These are phyloP conservation scores for Alcedo atthis DNA, from an alignment of 2,797 vertebrate genomes.

Conservation along the genomic window DNA sequence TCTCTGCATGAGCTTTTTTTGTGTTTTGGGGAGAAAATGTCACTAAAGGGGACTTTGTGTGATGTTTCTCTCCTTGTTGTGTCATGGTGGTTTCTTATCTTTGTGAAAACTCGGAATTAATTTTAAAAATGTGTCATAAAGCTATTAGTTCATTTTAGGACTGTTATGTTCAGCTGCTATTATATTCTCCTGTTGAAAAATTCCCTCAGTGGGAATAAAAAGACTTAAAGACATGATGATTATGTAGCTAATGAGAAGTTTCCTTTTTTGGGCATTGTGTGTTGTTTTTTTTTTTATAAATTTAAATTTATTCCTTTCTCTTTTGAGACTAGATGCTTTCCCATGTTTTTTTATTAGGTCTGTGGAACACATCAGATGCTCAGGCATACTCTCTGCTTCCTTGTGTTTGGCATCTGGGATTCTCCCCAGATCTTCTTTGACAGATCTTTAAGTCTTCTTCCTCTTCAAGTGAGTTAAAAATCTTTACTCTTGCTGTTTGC, in stretches of 20 bases:
- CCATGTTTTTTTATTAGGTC: constrained; percentile 40
- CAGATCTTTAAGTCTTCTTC: constrained; percentile 45
- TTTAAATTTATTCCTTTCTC: background rate
- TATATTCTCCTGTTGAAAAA: background rate
- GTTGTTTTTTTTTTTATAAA: background rate
- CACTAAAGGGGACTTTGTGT: background rate
- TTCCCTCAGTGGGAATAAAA: background rate
- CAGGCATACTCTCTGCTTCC: background rate
- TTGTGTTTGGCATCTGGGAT: background rate
- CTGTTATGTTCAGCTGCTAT: background rate
- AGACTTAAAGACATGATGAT: background rate
- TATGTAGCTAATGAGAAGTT: background rate
- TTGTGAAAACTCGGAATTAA: background rate
- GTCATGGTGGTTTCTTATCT: background rate
- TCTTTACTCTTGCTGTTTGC: background rate
- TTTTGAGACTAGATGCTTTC: background rate
- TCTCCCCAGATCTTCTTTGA: constrained; percentile 29
- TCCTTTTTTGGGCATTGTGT: background rate
- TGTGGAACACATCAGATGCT: background rate
- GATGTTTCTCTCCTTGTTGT: background rate
- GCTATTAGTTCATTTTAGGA: background rate
- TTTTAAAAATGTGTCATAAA: constrained; percentile 9
- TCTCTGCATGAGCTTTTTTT: background rate
- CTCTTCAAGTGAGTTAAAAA: constrained; percentile 57
- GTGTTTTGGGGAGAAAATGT: background rate